Evolutionary conservation across 2,113 vertebrate genomes (phyloP), one percentile per base, ranked within the genome.

Genomic region (Pholis gunnellus): DNA sequence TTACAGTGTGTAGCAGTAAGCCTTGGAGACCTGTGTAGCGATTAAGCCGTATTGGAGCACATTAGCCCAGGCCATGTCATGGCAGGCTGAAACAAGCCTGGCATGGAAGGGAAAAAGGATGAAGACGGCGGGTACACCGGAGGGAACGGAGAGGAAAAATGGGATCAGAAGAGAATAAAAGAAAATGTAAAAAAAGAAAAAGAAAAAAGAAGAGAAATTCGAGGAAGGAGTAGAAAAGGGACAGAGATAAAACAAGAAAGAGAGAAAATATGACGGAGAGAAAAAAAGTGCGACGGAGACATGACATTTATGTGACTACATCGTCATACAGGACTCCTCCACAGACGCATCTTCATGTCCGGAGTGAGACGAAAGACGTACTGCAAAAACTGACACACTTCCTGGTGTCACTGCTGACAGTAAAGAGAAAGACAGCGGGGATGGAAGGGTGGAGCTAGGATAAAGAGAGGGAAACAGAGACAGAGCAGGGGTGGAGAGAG

Each of bases 61-160:
- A 94, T 95, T 95, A 95, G 89, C 89, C 83, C 83, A 54, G 82
- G 82, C 90, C 92, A 90, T 93, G 92, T 94, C 93, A 94, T 72
- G 88, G 77, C 75, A 84, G 86, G 75, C 86, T 82, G 82, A 93
- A 95, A 85, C 87, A 61, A 77, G 80, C 83, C 83, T 90, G 94
- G 88, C 89, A 88, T 67, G 70, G 78, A 73, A 66, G 68, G 75
- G 66, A 17, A 78, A 75, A 81, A 36, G 77, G 83, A 84, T 77
- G 83, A 79, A 81, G 82, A 80, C 36, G 69, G 48, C 22, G 66
- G 78, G 38, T 46, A 36, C 63, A 86, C 63, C 78, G 72, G 72
- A 85, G 81, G 83, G 83, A 68, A 36, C 64, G 34, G 46, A 71
- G 54, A 79, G 38, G 48, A 61, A 75, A 73, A 60, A n/a, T 20